These are phyloP conservation scores for Carabus problematicus DNA, from an alignment of 2,888 invertebrate genomes.

Conservation along the genomic window DNA sequence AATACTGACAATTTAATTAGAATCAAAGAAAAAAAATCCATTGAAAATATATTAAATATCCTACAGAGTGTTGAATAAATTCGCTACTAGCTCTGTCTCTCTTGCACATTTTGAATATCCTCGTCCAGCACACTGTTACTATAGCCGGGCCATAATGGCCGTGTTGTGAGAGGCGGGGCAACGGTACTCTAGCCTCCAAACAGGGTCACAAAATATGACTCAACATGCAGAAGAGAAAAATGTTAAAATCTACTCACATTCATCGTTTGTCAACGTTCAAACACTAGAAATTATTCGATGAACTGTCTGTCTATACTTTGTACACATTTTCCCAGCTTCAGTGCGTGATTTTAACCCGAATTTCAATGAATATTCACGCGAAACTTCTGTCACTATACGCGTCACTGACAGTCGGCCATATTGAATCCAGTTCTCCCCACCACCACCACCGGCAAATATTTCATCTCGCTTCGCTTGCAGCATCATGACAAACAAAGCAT, in stretches of 20 bases:
- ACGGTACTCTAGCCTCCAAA: conserved; percentile 33
- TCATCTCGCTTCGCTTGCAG: conserved; percentile 26
- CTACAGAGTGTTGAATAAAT: conserved; percentile 10
- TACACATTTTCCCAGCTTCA: conserved; percentile 2
- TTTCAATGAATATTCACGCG: not conserved
- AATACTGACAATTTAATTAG: conserved; percentile 23
- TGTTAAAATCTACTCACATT: conserved; percentile 33
- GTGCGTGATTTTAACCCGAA: not conserved
- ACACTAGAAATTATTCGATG: conserved; percentile 3
- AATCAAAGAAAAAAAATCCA: conserved; percentile 20
- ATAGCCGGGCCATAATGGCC: conserved; percentile 41
- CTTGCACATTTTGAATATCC: conserved; percentile 14
- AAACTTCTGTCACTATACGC: conserved; percentile 5
- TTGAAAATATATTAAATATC: conserved; percentile 10
- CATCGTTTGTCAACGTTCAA: not conserved
- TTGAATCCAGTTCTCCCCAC: conserved; percentile 33
- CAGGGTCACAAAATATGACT: conserved; percentile 38
- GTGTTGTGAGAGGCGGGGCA: conserved; percentile 29
- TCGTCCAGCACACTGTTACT: conserved; percentile 25
- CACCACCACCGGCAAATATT: conserved; percentile 28
- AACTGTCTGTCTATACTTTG: conserved; percentile 3
- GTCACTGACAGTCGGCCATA: conserved; percentile 36
- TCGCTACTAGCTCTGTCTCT: conserved; percentile 22
- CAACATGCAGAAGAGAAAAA: conserved; percentile 26
- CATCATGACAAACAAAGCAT: conserved; percentile 35